These are phyloP conservation scores for Dendrolimus kikuchii DNA, from an alignment of 1,140 invertebrate species.

Conservation along the genomic window DNA sequence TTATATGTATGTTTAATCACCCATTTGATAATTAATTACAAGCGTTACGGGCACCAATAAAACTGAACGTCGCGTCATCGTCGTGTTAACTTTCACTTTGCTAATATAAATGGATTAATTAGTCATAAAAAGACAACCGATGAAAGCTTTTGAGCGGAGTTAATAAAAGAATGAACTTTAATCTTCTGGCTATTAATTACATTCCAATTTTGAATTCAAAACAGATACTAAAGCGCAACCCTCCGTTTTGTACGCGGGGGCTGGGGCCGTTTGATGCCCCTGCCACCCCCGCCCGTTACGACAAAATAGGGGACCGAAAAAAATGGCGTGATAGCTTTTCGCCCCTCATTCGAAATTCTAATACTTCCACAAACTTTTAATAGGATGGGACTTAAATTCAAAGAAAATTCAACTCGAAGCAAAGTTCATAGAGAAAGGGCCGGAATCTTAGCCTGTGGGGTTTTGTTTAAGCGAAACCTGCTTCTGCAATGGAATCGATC, in stretches of 20 bases:
- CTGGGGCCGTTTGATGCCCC: conserved; percentile 19
- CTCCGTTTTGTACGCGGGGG: conserved; percentile 30
- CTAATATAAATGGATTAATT: too few species aligned
- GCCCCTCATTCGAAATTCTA: conserved; percentile 68
- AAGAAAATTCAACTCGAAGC: conserved; percentile 44
- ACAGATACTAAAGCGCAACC: conserved; percentile 47
- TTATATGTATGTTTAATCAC: too few species aligned
- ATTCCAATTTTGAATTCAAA: conserved; percentile 52
- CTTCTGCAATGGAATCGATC: conserved; percentile 3
- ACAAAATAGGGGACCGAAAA: conserved; percentile 33
- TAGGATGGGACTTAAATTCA: conserved; percentile 69
- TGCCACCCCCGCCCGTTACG: conserved; percentile 21
- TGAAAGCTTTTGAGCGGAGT: neutral
- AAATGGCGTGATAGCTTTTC: conserved; percentile 65
- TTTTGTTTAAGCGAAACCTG: conserved; percentile 1
- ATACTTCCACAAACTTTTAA: conserved; percentile 70
- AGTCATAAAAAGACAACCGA: too few species aligned
- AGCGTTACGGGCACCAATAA: too few species aligned
- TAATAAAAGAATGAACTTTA: conserved; percentile 28
- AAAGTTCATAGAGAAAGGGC: conserved; percentile 34
- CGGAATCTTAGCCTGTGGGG: neutral
- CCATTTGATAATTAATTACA: too few species aligned
- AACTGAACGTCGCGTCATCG: too few species aligned
- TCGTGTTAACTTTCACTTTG: too few species aligned
- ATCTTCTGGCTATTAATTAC: conserved; percentile 33